Evolutionary conservation across 2,113 vertebrate genomes (phyloP), one percentile per base, ranked within the genome.

Genomic region (Catagonus wagneri): DNA sequence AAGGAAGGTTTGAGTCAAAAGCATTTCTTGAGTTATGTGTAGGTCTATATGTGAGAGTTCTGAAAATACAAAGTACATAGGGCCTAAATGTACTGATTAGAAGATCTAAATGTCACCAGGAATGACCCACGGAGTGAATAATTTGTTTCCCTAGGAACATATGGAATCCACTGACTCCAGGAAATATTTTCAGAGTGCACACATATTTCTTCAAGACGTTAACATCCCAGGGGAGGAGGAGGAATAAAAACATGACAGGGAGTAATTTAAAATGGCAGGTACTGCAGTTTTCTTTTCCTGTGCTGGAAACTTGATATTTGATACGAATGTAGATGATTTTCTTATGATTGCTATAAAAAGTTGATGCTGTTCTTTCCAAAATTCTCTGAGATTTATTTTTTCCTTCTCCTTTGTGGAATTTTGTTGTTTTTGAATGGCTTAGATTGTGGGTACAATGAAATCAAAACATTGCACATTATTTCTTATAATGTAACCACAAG

Each of bases 151-250:
- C 90, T 98, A 97, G 97, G 97, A 98, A 98, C 98, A 98, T 98
- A 98, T 98, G 98, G 98, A 98, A 97, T 96, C 97, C 97, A 98
- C 98, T 98, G 98, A 98, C 98, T 98, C 98, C 98, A 99, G 98
- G 98, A 99, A 99, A 98, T 98, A 98, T 98, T 98, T 98, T 97
- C 98, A 97, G 96, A 98, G 98, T 94, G 95, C 96, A 98, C 97
- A 98, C 97, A 98, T 97, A 98, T 98, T 98, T 99, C 80, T 86
- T 98, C 97, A 98, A 98, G 98, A 98, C 98, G 95, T 98, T 98
- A 98, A 98, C 98, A 97, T 98, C 98, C 97, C 97, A 91, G 72
- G 96, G 95, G 98, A 96, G 69, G 91, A 96, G 87, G 71, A 97
- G 97, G 98, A 98, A 98, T 98, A 98, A 98, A 98, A 98, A 98